phyloP scores from a whole-genome alignment of 2,797 vertebrate species.

The Falco rusticolus region DNA sequence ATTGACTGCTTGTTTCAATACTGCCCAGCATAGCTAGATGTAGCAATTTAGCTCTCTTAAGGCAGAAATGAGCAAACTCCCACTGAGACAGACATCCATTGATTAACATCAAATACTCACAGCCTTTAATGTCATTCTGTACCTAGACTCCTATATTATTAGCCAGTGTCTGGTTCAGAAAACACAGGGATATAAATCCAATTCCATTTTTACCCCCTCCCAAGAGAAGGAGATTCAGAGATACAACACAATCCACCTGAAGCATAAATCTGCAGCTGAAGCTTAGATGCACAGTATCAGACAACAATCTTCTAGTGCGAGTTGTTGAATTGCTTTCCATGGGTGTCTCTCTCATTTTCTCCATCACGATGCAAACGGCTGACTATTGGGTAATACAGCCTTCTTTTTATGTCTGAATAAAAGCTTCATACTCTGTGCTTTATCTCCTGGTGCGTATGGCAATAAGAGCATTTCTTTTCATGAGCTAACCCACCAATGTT shows the following conservation, averaged over 20 bases:
- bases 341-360: background rate
- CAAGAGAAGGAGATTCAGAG: constrained; percentile 40
- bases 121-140: constrained; percentile 65
- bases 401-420: constrained; percentile 9
- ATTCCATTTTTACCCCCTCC: constrained; percentile 54
- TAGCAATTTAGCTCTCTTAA: constrained; percentile 73
- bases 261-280: constrained; percentile 31
- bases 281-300: background rate
- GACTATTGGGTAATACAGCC: background rate
- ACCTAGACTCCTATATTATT: constrained; percentile 64
- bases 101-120: constrained; percentile 72
- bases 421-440: background rate
- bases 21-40: constrained; percentile 57
- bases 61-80: constrained; percentile 71
- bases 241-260: constrained; percentile 26
- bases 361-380: constrained; percentile 31
- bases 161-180: constrained; percentile 63
- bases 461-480: constrained; percentile 24
- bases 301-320: constrained; percentile 26
- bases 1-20: constrained; percentile 70
- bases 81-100: constrained; percentile 66
- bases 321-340: constrained; percentile 16
- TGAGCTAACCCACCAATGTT: background rate
- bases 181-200: constrained; percentile 64
- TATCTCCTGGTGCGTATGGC: background rate